Percentiles rank a stretch among this genome's conserved stretches.
These are phyloP conservation scores for Carapus acus DNA, from an alignment of 2,797 vertebrate species.

Conservation along the genomic window DNA sequence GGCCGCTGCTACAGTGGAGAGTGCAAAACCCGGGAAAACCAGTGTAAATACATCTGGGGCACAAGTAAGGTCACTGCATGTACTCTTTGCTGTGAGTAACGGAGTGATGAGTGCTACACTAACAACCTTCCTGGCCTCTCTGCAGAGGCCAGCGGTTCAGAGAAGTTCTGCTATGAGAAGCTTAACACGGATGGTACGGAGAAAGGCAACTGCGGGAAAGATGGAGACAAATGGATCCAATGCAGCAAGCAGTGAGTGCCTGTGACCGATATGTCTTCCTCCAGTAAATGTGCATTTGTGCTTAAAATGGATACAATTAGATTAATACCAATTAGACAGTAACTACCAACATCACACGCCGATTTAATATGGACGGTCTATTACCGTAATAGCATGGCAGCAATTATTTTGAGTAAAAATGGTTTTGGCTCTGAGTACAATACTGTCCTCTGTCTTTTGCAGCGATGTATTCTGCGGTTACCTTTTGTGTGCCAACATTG, in stretches of 20 bases:
- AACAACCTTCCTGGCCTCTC: too few relatives aligned
- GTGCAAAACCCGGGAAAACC: conserved; percentile 97
- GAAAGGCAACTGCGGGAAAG: conserved; percentile 96
- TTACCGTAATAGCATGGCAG: too few relatives aligned
- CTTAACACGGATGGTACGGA: conserved; percentile 96
- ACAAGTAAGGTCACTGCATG: conserved; percentile 77
- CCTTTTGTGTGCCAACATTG: conserved; percentile 90
- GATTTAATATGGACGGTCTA: too few relatives aligned
- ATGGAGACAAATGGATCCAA: conserved; percentile 89
- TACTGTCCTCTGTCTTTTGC: conserved; percentile 48
- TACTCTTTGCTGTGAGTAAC: not conserved
- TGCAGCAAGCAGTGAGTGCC: conserved; percentile 96
- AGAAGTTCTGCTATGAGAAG: conserved; percentile 98
- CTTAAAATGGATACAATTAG: too few relatives aligned
- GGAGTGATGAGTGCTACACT: too few relatives aligned
- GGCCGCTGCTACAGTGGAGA: conserved; percentile 95
- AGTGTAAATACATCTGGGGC: conserved; percentile 98
- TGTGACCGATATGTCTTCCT: too few relatives aligned
- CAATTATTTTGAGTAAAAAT: too few relatives aligned
- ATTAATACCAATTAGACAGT: too few relatives aligned
- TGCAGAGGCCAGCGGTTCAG: conserved; percentile 86
- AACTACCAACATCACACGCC: too few relatives aligned
- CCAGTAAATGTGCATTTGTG: too few relatives aligned
- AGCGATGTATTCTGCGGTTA: conserved; percentile 98
- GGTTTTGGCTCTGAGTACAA: too few relatives aligned